Conservation (phyloP, 2,113 vertebrate genomes). For the Pelmatolapia mariae region DNA sequence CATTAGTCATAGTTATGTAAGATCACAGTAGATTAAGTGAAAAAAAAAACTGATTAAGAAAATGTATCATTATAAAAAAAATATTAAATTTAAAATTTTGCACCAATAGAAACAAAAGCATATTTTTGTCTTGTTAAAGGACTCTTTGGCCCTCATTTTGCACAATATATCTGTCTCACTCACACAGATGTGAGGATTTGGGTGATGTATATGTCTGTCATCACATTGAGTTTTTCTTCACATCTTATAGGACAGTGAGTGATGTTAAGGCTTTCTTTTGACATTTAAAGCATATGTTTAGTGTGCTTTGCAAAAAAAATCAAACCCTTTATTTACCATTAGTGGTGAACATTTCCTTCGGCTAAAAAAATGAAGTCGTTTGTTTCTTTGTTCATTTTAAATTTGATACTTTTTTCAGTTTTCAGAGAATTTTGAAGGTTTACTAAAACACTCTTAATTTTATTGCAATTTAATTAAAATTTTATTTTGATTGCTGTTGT, state of each 20-base stretch:
- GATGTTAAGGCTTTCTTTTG: not conserved
- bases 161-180: not conserved
- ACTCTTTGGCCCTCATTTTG: not conserved
- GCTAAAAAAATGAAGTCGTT: fast-evolving
- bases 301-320: not conserved
- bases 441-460: not conserved
- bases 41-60: not conserved
- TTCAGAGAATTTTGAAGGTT: not conserved
- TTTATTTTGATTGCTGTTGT: not conserved
- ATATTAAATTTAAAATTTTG: not conserved
- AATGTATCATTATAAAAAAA: not conserved
- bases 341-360: not conserved
- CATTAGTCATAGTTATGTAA: not conserved
- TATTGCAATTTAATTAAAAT: not conserved
- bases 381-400: not conserved
- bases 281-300: not conserved
- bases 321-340: not conserved
- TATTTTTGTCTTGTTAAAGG: not conserved
- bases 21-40: not conserved
- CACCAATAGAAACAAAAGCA: not conserved
- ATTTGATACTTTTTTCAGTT: not conserved
- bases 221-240: constrained; percentile 11
- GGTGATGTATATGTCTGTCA: constrained; percentile 1
- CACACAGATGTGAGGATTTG: not conserved
- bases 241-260: constrained; percentile 15